Evolutionary conservation across 2,797 vertebrate species (phyloP), one percentile per base, ranked within the genome.

Genomic region (Ctenopoma multispine): DNA sequence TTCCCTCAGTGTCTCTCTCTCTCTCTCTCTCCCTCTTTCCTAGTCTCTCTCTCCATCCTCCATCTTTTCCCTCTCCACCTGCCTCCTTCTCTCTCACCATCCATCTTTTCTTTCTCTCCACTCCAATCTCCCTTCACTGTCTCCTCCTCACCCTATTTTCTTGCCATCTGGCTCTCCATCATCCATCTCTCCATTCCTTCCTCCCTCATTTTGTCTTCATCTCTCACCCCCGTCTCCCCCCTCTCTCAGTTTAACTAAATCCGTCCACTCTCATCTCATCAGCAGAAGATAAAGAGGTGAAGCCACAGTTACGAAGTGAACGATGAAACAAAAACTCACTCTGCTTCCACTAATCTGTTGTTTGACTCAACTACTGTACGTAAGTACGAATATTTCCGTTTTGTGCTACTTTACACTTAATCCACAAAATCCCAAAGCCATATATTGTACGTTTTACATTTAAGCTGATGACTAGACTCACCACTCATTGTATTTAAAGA

Each of bases 221-320:
- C 51, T 23, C 40, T 34, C 50, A 4, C 71, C 13, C 55, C 29
- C 29, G 24, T 27, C 27, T 31, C 29, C 29, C 2, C 44, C 21
- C 61, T n/a, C 10, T 60, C 49, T 53, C 61, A 15, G 20, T 82
- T 64, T 78, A 70, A 88, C 76, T 75, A 50, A 83, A 80, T 58
- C 77, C 17, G 10, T 89, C 88, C 47, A n/a, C 63, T 88, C 80
- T 71, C 81, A 83, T 88, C 81, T 77, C 68, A 62, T 90, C 87
- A 87, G 58, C 77, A 51, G n/a, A 36, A 51, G 59, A 70, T 36
- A 49, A 77, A 70, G 59, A 31, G 73, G 48, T 72, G 75, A 85
- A 41, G 69, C 18, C 49, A 58, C 54, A 15, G 56, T 12, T 51
- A 48, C 47, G 54, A 70, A 72, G 69, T 57, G 47, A 69, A 72